Base-by-base conservation (phyloP, 1,140 invertebrate species). In the Drosophila sturtevanti region DNA sequence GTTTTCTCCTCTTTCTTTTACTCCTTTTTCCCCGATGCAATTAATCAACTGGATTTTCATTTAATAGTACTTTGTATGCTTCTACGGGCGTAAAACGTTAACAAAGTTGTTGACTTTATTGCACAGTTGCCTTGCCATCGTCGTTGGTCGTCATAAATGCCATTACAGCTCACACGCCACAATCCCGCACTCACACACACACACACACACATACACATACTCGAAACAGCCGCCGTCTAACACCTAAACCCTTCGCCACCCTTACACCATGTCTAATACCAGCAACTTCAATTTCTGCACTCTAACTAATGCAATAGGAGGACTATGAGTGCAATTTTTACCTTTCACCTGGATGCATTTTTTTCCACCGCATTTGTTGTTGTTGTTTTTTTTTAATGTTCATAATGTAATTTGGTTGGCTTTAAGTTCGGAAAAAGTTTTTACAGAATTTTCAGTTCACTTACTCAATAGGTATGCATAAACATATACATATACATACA, bases 41-140 rank as follows among this genome's bases (percentile, higher is more conserved):
- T 76, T 76, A 76, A 76, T 76, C 69, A 76, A 64, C 54, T 64
- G 56, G 55, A 59, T 63, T 68, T 72, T 72, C 73, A 76, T 76
- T 76, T 72, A 72, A 67, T 37, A 54, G 72, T 64, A 69, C 74
- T 77, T 77, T 77, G 71, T 77, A 68, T 34, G 31, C 16, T 77
- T 52, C 35, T 61, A 69, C 51, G 65, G 56, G 61, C 63, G 66
- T 60, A 56, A 73, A 73, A 65, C 64, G 74, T 68, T 73, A 73
- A 77, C 74, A 77, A 77, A 73, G 74, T 77, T 77, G 70, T 69
- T 61, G 37, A 41, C 16, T 73, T 72, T 63, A 68, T 68, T 64
- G 37, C 64, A 52, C 59, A 63, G 63, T 72, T 59, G 64, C 56
- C 60, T 37, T 52, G 64, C 44, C 60, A 27, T 37, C 60, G 59